Evolutionary conservation across 1,140 invertebrate genomes (phyloP), one percentile per base, ranked within the genome.

Genomic region (Drosophila nikananu): DNA sequence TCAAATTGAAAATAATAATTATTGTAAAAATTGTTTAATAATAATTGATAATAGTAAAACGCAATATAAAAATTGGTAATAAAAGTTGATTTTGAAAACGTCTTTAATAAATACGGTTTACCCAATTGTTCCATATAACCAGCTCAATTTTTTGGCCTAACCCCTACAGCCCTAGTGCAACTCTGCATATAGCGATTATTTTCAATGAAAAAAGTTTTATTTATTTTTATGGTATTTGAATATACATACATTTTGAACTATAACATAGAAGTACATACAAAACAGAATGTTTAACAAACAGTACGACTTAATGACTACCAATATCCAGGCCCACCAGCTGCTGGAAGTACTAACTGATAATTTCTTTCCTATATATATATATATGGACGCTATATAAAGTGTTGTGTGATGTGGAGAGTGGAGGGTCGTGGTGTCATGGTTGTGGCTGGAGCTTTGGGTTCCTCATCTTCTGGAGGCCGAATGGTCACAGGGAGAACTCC

Each of bases 221-320:
- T 83, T 65, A 55, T 39, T 60, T 63, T 74, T 75, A 64, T 59
- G 42, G 23, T 65, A 67, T 52, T 71, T 46, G 73, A 73, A 86
- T 81, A 86, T 78, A 81, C 68, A 86, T 78, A 81, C 68, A 84
- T 74, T 74, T 83, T 63, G 70, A 87, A 83, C 66, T 75, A 81
- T 81, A 90, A 86, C 86, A 73, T 81, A 87, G 10, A 78, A 68
- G 54, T 83, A 76, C 54, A 65, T 82, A 74, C 62, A 82, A 75
- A 57, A 79, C 55, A 74, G 70, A 68, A 77, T 46, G 61, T 83
- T 82, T 90, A 89, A 89, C 86, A 89, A 89, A 80, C 78, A 89
- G 81, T 89, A 89, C 78, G 83, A 80, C 86, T 90, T 90, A 89
- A 86, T 86, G 86, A 91, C 86, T 90, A 90, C 76, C 76, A 80